These are phyloP conservation scores for Cyanistes caeruleus DNA, from an alignment of 2,113 vertebrate species.

Conservation along the genomic window DNA sequence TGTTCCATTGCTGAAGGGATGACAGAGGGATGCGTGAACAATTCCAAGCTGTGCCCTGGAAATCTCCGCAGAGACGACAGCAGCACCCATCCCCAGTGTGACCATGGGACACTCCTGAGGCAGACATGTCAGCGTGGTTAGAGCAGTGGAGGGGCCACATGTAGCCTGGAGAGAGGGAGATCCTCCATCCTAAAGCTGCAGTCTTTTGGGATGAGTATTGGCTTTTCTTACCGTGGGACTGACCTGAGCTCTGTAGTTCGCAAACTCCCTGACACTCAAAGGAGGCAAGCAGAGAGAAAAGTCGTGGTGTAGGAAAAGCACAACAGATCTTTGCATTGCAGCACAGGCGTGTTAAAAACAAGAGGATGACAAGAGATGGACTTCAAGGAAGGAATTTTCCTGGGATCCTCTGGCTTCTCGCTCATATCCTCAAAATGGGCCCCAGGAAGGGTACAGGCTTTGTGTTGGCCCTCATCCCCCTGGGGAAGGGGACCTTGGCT, in stretches of 20 bases:
- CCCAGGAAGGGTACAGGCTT: neutral
- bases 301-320: neutral
- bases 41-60: neutral
- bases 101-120: neutral
- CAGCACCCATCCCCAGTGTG: neutral
- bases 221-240: neutral
- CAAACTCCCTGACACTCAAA: fast-evolving
- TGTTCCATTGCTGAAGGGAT: neutral
- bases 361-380: neutral
- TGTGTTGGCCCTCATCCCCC: neutral
- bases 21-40: too few species aligned
- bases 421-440: neutral
- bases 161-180: neutral
- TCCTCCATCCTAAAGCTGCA: neutral
- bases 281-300: neutral
- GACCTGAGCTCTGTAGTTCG: neutral
- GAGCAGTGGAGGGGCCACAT: neutral
- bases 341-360: neutral
- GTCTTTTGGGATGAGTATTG: neutral
- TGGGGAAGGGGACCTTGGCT: neutral
- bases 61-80: neutral
- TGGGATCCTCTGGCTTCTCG: neutral
- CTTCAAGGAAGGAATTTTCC: neutral
- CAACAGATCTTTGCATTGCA: neutral
- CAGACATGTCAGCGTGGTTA: fast-evolving